These are phyloP conservation scores for Drosophila virilis DNA, from an alignment of 1,140 invertebrate species.

Conservation along the genomic window DNA sequence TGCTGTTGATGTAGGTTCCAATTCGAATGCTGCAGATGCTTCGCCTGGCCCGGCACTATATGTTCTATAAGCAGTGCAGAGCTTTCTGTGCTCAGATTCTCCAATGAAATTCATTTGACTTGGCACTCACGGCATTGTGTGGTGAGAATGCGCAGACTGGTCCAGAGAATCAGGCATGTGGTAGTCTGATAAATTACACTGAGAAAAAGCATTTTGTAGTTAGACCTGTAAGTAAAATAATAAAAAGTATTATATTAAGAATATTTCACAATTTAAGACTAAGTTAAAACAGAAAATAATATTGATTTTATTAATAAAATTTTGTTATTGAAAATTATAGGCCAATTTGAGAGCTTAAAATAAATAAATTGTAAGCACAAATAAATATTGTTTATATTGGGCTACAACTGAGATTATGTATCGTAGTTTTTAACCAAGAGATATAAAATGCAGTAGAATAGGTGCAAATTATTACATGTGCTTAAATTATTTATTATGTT, in stretches of 20 bases:
- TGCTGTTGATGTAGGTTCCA: constrained; percentile 46
- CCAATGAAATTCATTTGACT: constrained; percentile 9
- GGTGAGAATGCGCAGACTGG: constrained; percentile 41
- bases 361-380: no score
- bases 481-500: no score
- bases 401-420: no score
- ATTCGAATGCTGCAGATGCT: constrained; percentile 32
- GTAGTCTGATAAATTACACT: constrained; percentile 6
- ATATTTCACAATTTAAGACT: not conserved
- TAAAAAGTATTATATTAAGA: not conserved
- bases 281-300: no score
- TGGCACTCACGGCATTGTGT: constrained; percentile 19
- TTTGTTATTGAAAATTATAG: no score
- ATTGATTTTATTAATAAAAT: no score
- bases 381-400: no score
- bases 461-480: no score
- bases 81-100: constrained; percentile 45
- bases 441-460: no score
- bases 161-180: not conserved
- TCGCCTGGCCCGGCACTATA: constrained; percentile 31
- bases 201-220: not conserved
- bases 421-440: no score
- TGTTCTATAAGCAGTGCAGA: constrained; percentile 31
- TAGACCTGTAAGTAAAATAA: not conserved
- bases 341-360: no score